Evolutionary conservation across 2,113 vertebrate genomes (phyloP).

Genomic region (Phodopus roborovskii): DNA sequence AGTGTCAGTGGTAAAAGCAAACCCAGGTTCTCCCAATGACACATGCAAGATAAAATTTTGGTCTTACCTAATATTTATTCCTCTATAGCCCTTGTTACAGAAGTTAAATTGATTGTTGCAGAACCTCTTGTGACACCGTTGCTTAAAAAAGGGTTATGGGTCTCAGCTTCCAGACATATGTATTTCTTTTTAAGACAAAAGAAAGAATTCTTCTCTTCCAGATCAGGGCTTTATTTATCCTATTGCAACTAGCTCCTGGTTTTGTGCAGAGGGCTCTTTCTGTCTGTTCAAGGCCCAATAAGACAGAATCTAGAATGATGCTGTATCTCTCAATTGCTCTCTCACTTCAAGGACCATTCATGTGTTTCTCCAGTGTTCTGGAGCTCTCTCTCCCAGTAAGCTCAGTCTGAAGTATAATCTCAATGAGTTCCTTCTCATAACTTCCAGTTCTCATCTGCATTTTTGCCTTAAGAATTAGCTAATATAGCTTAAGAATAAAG

Average conservation of each 20-base stretch:
- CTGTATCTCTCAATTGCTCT: not conserved
- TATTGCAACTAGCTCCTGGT: not conserved
- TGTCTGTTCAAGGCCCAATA: not conserved
- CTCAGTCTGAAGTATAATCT: not conserved
- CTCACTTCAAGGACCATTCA: not conserved
- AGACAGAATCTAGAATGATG: not conserved
- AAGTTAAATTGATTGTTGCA: not conserved
- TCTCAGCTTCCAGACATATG: not conserved
- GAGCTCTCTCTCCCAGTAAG: not conserved
- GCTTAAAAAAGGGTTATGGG: not conserved
- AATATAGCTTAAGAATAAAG: not conserved
- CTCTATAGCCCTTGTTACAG: not conserved
- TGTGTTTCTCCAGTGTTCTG: not conserved
- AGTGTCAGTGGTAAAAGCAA: not conserved
- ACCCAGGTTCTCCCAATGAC: not conserved
- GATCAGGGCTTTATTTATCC: not conserved
- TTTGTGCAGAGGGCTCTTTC: not conserved
- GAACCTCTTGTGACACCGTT: not conserved
- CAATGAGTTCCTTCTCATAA: not conserved
- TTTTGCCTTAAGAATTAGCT: not conserved
- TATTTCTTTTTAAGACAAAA: not conserved
- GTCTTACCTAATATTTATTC: not conserved
- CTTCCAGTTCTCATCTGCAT: not conserved
- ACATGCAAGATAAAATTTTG: no score
- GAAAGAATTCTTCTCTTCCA: not conserved